These are phyloP conservation scores for Eupithecia vulgata DNA, from an alignment of 2,888 invertebrate species.

Conservation along the genomic window DNA sequence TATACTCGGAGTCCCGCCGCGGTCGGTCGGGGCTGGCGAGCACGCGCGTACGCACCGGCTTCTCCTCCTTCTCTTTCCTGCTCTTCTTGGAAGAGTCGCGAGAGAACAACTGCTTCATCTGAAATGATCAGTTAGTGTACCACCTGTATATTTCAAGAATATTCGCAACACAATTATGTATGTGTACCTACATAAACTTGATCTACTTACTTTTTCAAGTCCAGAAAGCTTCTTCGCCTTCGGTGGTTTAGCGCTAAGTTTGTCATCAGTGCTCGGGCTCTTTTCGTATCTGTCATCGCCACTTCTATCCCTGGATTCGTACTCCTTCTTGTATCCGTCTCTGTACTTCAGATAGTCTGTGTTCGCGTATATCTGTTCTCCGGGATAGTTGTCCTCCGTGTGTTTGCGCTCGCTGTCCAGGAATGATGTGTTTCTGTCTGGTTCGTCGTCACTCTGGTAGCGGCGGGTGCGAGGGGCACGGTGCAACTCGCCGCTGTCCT, in stretches of 20 bases:
- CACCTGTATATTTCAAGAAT: too few species aligned
- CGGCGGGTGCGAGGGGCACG: slow-evolving; percentile 58
- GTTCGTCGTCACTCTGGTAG: slow-evolving; percentile 88
- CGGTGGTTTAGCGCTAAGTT: slow-evolving; percentile 83
- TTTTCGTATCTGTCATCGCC: slow-evolving; percentile 86
- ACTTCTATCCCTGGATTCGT: slow-evolving; percentile 77
- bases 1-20: slow-evolving; percentile 75
- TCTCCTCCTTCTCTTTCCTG: slow-evolving; percentile 86
- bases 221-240: slow-evolving; percentile 88
- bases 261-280: slow-evolving; percentile 78
- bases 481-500: slow-evolving; percentile 85
- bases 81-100: slow-evolving; percentile 88
- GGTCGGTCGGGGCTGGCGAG: slow-evolving; percentile 83
- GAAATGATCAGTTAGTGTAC: slow-evolving; percentile 1
- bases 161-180: too few species aligned
- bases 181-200: background rate
- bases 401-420: slow-evolving; percentile 90
- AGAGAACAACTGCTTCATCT: slow-evolving; percentile 90
- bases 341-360: slow-evolving; percentile 71
- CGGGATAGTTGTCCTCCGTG: slow-evolving; percentile 86
- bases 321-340: slow-evolving; percentile 72
- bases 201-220: slow-evolving; percentile 86
- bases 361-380: slow-evolving; percentile 77
- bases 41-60: slow-evolving; percentile 75
- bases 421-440: slow-evolving; percentile 86